Evolutionary conservation across 2,888 invertebrate genomes (phyloP).

Genomic region (Oscheius sp.): DNA sequence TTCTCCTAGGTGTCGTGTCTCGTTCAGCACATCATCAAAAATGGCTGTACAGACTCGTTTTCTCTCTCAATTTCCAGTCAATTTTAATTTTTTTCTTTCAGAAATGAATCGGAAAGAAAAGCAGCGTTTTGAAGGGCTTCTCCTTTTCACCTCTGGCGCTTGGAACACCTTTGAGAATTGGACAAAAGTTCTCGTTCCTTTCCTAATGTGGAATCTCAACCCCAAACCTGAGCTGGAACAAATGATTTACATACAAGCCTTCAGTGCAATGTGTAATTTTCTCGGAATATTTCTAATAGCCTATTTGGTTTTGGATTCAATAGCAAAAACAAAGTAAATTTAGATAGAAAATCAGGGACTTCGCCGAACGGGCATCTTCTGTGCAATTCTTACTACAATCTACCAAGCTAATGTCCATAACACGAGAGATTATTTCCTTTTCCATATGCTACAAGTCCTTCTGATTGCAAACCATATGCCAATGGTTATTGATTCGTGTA

Average conservation of each 20-base stretch:
- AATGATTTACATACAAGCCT: conserved; percentile 49
- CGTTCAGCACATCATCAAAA: not conserved
- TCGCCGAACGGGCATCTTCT: conserved; percentile 46
- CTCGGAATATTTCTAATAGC: conserved; percentile 61
- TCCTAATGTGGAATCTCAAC: conserved; percentile 57
- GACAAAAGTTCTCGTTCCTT: conserved; percentile 59
- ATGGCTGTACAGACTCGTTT: not conserved
- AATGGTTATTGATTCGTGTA: conserved; percentile 41
- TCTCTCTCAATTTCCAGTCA: not conserved
- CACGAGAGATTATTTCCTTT: conserved; percentile 10
- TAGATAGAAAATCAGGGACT: conserved; percentile 59
- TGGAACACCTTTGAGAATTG: conserved; percentile 64
- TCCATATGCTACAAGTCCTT: conserved; percentile 41
- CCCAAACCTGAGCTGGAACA: conserved; percentile 50
- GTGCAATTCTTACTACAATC: conserved; percentile 35
- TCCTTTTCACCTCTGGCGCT: conserved; percentile 44
- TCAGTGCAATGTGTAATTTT: conserved; percentile 52
- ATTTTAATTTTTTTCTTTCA: not conserved
- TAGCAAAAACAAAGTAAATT: too few species aligned
- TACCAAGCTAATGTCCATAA: conserved; percentile 36
- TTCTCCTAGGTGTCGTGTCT: not conserved
- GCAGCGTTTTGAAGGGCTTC: conserved; percentile 17
- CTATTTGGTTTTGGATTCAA: conserved; percentile 53
- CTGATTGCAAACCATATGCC: conserved; percentile 59
- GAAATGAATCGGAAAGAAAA: conserved; percentile 16